These are phyloP conservation scores for Scolopax rusticola DNA, from an alignment of 2,797 vertebrate genomes.

Conservation along the genomic window DNA sequence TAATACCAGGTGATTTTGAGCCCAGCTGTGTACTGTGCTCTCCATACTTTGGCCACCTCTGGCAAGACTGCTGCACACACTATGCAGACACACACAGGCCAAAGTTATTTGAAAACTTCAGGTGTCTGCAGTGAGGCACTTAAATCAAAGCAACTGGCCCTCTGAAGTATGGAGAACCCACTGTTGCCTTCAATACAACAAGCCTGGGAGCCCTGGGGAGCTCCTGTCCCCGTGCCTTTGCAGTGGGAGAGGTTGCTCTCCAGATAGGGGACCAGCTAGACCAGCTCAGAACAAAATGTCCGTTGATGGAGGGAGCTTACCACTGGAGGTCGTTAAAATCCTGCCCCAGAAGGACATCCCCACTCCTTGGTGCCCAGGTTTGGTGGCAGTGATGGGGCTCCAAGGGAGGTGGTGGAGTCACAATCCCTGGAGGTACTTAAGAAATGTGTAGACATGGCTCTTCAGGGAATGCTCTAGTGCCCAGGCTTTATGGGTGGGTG, in stretches of 20 bases:
- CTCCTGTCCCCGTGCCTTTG: accelerated
- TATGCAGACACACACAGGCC: neutral
- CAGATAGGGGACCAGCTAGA: neutral
- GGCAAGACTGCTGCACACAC: neutral
- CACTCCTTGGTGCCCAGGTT: accelerated
- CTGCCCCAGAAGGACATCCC: neutral
- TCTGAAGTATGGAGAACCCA: neutral
- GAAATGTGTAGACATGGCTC: no score
- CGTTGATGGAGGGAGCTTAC: neutral
- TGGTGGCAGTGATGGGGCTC: neutral
- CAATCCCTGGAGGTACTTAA: no score
- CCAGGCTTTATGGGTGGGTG: no score
- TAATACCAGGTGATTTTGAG: neutral
- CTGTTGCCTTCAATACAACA: accelerated
- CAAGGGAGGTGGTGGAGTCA: neutral
- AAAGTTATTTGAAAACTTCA: neutral
- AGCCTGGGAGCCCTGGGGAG: neutral
- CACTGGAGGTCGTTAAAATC: neutral
- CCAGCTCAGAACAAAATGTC: neutral
- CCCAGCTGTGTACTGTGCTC: neutral
- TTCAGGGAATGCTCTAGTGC: no score
- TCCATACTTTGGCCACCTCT: neutral
- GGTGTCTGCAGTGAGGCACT: neutral
- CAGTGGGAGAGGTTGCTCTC: neutral
- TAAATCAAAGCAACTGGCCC: neutral